These are phyloP conservation scores for Prionace glauca DNA, from an alignment of 2,797 vertebrate species.

Conservation along the genomic window DNA sequence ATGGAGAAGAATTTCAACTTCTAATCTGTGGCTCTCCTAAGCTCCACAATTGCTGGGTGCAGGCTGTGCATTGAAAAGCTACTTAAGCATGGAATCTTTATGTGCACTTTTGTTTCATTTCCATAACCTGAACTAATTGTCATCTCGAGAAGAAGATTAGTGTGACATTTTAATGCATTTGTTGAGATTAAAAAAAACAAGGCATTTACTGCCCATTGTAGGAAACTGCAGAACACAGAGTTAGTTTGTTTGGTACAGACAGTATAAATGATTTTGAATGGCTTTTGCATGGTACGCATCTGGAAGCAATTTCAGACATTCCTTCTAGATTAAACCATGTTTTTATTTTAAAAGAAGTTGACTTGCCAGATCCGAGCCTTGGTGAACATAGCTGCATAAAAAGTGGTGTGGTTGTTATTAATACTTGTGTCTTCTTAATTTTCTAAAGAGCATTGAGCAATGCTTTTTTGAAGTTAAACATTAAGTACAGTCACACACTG, in stretches of 20 bases:
- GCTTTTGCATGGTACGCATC: constrained; percentile 70
- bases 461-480: background rate
- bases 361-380: constrained; percentile 59
- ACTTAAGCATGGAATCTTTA: constrained; percentile 45
- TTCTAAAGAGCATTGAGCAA: background rate
- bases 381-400: constrained; percentile 77
- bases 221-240: constrained; percentile 61
- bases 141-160: constrained; percentile 58
- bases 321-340: constrained; percentile 74
- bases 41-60: constrained; percentile 53
- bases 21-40: constrained; percentile 53
- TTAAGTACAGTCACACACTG: background rate
- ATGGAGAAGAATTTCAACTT: constrained; percentile 52
- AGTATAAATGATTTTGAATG: constrained; percentile 74
- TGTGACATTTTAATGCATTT: constrained; percentile 68
- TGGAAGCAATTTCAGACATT: constrained; percentile 82
- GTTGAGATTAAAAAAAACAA: constrained; percentile 67
- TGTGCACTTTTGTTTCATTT: constrained; percentile 41
- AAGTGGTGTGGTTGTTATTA: constrained; percentile 68
- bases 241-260: constrained; percentile 67
- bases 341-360: constrained; percentile 66
- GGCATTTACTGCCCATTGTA: constrained; percentile 67
- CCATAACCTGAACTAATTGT: constrained; percentile 57
- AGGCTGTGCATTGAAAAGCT: constrained; percentile 53
- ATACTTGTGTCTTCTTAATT: constrained; percentile 52